Conservation (phyloP, 2,888 invertebrate genomes). For the Trachelus stipa region DNA sequence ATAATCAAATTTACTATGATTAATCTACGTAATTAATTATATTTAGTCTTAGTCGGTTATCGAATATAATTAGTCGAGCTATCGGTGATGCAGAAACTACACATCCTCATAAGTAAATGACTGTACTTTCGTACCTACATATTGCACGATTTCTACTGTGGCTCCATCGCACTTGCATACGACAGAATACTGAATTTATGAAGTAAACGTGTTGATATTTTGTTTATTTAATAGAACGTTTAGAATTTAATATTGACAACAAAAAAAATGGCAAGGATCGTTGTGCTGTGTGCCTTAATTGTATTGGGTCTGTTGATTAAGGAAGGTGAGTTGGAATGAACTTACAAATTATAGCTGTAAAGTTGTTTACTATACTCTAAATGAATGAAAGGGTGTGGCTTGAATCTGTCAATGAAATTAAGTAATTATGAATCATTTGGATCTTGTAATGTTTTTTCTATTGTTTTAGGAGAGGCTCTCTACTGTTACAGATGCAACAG, state of each 20-base stretch:
- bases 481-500: conserved; percentile 93
- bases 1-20: not conserved
- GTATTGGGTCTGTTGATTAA: not conserved
- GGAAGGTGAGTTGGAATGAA: not conserved
- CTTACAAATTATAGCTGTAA: not conserved
- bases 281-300: not conserved
- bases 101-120: not conserved
- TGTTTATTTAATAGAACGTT: not conserved
- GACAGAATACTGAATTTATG: not conserved
- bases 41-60: not conserved
- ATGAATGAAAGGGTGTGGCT: not conserved
- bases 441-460: not conserved
- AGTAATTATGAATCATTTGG: not conserved
- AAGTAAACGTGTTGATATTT: not conserved
- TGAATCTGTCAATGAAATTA: not conserved
- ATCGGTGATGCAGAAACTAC: not conserved
- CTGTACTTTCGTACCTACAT: not conserved
- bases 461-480: conserved; percentile 71
- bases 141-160: not conserved
- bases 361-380: not conserved
- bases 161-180: not conserved
- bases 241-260: not conserved
- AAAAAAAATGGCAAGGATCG: not conserved
- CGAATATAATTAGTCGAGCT: not conserved
- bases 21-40: not conserved